Percentiles rank a stretch among this genome's conserved stretches.
These are phyloP conservation scores for Dynastes grantii DNA, from an alignment of 2,888 invertebrate species.

Conservation along the genomic window DNA sequence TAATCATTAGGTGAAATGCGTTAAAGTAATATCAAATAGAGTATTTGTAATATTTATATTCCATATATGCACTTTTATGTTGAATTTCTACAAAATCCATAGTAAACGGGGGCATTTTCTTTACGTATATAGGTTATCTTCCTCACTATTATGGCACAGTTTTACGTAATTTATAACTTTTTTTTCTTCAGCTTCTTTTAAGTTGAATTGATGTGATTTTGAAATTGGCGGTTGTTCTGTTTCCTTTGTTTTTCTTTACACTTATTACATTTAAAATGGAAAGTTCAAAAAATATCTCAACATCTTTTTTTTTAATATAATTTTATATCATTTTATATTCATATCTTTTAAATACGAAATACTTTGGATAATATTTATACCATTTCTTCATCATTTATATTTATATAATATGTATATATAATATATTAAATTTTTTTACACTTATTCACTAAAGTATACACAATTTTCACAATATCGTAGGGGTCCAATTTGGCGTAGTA, in stretches of 20 bases:
- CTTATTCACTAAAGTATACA: constrained; percentile 69
- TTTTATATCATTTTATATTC: constrained; percentile 48
- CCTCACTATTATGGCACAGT: constrained; percentile 60
- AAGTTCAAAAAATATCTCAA: constrained; percentile 57
- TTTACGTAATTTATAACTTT: constrained; percentile 46
- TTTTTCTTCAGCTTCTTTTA: constrained; percentile 15
- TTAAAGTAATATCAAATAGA: constrained; percentile 23
- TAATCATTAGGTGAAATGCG: constrained; percentile 5
- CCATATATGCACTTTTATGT: constrained; percentile 27
- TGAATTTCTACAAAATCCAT: constrained; percentile 21
- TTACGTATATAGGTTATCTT: constrained; percentile 61
- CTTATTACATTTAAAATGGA: constrained; percentile 53
- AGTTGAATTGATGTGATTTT: constrained; percentile 5
- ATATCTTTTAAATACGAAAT: constrained; percentile 57
- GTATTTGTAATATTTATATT: constrained; percentile 8
- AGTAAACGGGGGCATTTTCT: constrained; percentile 44
- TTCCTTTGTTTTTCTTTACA: constrained; percentile 36
- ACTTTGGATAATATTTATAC: constrained; percentile 67
- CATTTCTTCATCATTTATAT: constrained; percentile 54
- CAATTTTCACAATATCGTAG: constrained; percentile 65
- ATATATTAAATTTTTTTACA: constrained; percentile 63
- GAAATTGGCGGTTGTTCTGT: constrained; percentile 17
- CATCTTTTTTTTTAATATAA: constrained; percentile 31
- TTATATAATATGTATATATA: constrained; percentile 53
- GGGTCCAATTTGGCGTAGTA: constrained; percentile 66